Conservation (phyloP, 2,888 invertebrate species). For the Trachelus stipa region DNA sequence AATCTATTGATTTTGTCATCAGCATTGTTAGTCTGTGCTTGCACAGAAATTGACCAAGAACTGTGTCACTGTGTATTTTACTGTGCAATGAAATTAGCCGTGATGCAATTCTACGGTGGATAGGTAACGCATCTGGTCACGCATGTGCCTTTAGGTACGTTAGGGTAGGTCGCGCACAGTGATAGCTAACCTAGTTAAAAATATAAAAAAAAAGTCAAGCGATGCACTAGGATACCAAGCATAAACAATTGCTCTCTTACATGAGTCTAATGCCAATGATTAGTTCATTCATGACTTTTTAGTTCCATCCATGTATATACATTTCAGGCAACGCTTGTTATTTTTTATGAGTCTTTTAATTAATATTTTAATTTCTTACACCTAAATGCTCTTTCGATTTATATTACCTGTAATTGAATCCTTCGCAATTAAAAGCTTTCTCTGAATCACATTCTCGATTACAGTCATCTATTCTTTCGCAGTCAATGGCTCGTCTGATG, state of each 20-base stretch:
- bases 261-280: background rate
- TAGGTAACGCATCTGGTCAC: slow-evolving; percentile 31
- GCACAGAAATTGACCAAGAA: slow-evolving; percentile 4
- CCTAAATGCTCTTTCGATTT: background rate
- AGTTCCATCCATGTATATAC: background rate
- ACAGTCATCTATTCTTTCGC: slow-evolving; percentile 82
- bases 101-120: slow-evolving; percentile 36
- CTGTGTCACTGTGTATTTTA: slow-evolving; percentile 10
- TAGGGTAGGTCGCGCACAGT: slow-evolving; percentile 13
- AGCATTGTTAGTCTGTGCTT: background rate
- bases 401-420: slow-evolving; percentile 82
- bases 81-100: slow-evolving; percentile 38
- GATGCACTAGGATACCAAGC: slow-evolving; percentile 26
- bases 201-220: slow-evolving; percentile 5
- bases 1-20: background rate
- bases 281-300: background rate
- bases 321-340: background rate
- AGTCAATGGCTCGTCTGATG: slow-evolving; percentile 76
- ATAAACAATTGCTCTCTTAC: slow-evolving; percentile 25
- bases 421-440: slow-evolving; percentile 81
- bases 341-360: background rate
- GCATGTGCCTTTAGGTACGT: slow-evolving; percentile 13
- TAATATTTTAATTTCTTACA: background rate
- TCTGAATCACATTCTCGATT: slow-evolving; percentile 81
- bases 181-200: slow-evolving; percentile 37